Evolutionary conservation across 2,797 vertebrate genomes (phyloP).

Genomic region (Helicolenus hilgendorfi): DNA sequence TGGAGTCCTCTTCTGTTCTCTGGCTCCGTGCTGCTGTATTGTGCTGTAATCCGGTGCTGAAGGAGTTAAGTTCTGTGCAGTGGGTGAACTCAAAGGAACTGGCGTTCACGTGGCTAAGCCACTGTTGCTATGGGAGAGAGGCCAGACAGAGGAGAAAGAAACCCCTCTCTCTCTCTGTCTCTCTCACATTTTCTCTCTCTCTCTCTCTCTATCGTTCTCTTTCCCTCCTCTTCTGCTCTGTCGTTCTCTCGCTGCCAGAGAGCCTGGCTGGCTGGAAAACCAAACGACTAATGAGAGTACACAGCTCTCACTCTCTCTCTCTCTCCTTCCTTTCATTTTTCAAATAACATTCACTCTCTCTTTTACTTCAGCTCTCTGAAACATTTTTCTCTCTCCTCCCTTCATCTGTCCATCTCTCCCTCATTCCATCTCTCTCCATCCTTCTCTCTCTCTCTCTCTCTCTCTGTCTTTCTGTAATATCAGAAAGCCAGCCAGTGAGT

Average conservation of each 20-base stretch:
- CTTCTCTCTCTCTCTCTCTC: neutral
- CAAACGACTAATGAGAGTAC: constrained; percentile 75
- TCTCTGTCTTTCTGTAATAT: constrained; percentile 27
- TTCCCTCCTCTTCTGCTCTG: constrained; percentile 41
- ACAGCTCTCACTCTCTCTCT: constrained; percentile 33
- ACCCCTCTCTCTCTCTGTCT: constrained; percentile 69
- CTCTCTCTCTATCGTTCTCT: constrained; percentile 33
- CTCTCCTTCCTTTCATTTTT: constrained; percentile 57
- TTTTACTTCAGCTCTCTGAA: constrained; percentile 50
- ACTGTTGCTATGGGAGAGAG: constrained; percentile 91
- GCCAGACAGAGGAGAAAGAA: constrained; percentile 87
- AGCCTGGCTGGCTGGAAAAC: constrained; percentile 65
- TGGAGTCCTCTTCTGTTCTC: neutral
- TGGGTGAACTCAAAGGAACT: constrained; percentile 86
- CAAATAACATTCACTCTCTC: constrained; percentile 65
- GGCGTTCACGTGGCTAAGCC: constrained; percentile 87
- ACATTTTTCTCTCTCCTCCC: constrained; percentile 29
- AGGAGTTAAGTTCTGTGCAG: constrained; percentile 85
- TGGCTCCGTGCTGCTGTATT: constrained; percentile 11
- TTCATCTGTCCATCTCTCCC: constrained; percentile 42
- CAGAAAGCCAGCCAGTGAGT: constrained; percentile 64
- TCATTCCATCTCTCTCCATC: neutral
- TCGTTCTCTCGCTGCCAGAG: constrained; percentile 52
- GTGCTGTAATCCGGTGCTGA: constrained; percentile 61
- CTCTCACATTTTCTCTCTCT: constrained; percentile 43